These are phyloP conservation scores for Pelecanus crispus DNA, from an alignment of 2,113 vertebrate genomes.

Conservation along the genomic window DNA sequence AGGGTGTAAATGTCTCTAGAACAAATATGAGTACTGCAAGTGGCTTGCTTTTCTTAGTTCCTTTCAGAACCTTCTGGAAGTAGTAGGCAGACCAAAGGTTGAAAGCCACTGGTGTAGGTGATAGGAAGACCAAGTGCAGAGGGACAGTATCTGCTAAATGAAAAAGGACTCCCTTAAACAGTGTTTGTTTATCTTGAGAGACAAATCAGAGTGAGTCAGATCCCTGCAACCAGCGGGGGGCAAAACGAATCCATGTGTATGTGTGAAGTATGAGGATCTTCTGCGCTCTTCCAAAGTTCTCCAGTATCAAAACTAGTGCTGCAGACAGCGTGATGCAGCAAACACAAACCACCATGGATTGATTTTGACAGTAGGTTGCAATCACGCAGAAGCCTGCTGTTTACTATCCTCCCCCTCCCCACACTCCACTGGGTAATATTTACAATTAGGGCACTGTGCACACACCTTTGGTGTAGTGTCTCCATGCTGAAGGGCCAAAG, in stretches of 20 bases:
- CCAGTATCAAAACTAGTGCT: not conserved
- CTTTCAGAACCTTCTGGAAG: not conserved
- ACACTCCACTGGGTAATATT: not conserved
- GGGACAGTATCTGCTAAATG: not conserved
- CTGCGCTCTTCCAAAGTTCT: not conserved
- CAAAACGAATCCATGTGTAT: fast-evolving
- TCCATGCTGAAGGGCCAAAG: not conserved
- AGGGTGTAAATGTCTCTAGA: not conserved
- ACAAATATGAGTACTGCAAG: not conserved
- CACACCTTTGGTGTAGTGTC: not conserved
- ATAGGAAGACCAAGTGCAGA: not conserved
- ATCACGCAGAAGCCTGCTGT: not conserved
- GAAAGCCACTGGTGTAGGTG: not conserved
- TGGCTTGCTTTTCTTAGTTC: not conserved
- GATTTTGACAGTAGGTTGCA: not conserved
- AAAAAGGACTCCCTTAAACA: not conserved
- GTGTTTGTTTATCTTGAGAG: not conserved
- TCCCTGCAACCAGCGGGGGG: not conserved
- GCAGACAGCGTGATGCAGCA: not conserved
- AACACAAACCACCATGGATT: not conserved
- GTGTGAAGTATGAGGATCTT: not conserved
- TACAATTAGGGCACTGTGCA: not conserved
- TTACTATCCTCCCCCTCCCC: not conserved
- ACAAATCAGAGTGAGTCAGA: not conserved
- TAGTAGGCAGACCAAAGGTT: not conserved